Base-by-base conservation (phyloP, 1,140 invertebrate species). In the Arion vulgaris region DNA sequence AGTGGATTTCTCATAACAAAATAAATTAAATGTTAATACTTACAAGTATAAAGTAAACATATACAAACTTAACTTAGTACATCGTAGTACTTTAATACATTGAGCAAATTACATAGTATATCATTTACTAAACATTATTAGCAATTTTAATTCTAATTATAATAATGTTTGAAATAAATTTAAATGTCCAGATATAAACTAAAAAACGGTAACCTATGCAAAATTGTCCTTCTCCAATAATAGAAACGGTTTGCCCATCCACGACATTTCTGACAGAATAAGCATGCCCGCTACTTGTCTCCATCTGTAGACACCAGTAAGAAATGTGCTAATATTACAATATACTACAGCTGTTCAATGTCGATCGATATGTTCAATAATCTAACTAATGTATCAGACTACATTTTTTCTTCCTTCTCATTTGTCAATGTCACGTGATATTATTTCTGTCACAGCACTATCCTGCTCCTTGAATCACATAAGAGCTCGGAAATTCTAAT, bases 141-240 rank as follows among this genome's bases (percentile, higher is more conserved):
- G n/a, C n/a, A n/a, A n/a, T n/a, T n/a, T n/a, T n/a, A n/a, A n/a
- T n/a, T n/a, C n/a, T n/a, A n/a, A n/a, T n/a, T n/a, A n/a, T n/a
- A n/a, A n/a, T n/a, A n/a, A n/a, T n/a, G n/a, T n/a, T n/a, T n/a
- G n/a, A n/a, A n/a, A n/a, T n/a, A n/a, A n/a, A n/a, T n/a, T n/a
- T n/a, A n/a, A n/a, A n/a, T n/a, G n/a, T n/a, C n/a, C n/a, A n/a
- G n/a, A n/a, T n/a, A n/a, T n/a, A n/a, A n/a, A n/a, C n/a, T n/a
- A n/a, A n/a, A n/a, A n/a, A n/a, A n/a, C n/a, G n/a, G n/a, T n/a
- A 23, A 80, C 78, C 78, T 32, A 80, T 80, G 28, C 62, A 71
- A 51, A 80, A 80, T 51, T 80, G 38, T 45, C 78, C 78, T 1
- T 80, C 78, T 28, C 78, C 78, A 19, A 32, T 45, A 19, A 80